Percentiles rank a stretch among this genome's conserved stretches.
Conservation (phyloP, 2,113 vertebrate genomes). For the Python bivittatus region DNA sequence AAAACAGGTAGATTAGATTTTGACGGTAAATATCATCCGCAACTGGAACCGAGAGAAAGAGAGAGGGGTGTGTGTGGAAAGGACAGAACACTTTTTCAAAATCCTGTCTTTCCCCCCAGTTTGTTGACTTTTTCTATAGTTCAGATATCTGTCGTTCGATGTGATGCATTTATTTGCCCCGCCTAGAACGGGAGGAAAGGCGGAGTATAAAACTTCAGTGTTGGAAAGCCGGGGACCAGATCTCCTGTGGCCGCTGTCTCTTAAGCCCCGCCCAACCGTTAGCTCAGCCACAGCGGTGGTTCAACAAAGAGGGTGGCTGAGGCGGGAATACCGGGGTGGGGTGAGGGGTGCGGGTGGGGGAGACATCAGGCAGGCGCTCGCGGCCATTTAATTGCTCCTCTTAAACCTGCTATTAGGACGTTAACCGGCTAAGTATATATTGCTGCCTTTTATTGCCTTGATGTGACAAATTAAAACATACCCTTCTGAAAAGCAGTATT, state of each 20-base stretch:
- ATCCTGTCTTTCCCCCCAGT: not conserved
- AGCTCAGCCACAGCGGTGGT: conserved; percentile 67
- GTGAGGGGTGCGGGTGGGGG: fast-evolving
- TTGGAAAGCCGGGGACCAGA: not conserved
- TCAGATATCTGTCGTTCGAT: not conserved
- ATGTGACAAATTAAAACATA: conserved; percentile 68
- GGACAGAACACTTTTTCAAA: not conserved
- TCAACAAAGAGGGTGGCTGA: conserved; percentile 63
- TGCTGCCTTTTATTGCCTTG: conserved; percentile 63
- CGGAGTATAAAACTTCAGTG: not conserved
- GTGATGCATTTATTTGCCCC: no score
- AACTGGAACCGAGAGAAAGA: not conserved
- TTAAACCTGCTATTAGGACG: conserved; percentile 64
- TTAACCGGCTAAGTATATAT: conserved; percentile 65
- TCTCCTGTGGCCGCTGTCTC: not conserved
- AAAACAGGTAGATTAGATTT: conserved; percentile 44
- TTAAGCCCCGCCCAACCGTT: conserved; percentile 34
- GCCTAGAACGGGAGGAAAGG: not conserved
- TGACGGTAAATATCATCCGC: conserved; percentile 37
- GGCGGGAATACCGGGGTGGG: conserved; percentile 60
- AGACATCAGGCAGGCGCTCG: conserved; percentile 55
- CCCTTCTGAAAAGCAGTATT: conserved; percentile 59
- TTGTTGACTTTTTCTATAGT: not conserved
- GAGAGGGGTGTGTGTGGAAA: not conserved
- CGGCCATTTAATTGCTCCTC: conserved; percentile 63